These are phyloP conservation scores for Bombus consobrinus DNA, from an alignment of 1,140 invertebrate species.

Conservation along the genomic window DNA sequence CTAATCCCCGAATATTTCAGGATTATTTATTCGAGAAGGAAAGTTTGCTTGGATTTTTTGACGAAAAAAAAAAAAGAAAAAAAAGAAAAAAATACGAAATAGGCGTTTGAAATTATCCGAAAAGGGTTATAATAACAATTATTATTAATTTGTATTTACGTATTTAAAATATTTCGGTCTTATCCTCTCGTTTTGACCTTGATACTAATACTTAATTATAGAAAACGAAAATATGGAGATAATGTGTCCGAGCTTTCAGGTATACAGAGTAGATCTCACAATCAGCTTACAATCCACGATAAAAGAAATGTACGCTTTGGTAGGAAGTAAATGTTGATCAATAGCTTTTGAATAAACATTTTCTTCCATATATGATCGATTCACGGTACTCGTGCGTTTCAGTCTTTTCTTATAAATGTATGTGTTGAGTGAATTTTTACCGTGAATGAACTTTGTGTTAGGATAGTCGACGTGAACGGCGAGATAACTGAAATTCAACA, in stretches of 20 bases:
- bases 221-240: neutral
- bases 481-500: neutral
- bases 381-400: neutral
- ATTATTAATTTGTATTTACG: too few relatives aligned
- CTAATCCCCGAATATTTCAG: fast-evolving
- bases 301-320: neutral
- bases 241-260: neutral
- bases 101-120: neutral
- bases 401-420: neutral
- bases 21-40: neutral
- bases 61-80: neutral
- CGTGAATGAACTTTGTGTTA: slow-evolving; percentile 13
- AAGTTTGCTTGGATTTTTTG: neutral
- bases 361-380: neutral
- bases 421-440: neutral
- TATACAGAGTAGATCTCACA: neutral
- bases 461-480: neutral
- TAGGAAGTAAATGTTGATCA: neutral
- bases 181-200: neutral
- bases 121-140: too few relatives aligned
- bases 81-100: neutral
- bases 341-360: neutral
- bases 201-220: neutral
- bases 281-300: neutral
- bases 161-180: too few relatives aligned